Evolutionary conservation across 2,888 invertebrate genomes (phyloP).

Genomic region (Mesorhabditis sp.): DNA sequence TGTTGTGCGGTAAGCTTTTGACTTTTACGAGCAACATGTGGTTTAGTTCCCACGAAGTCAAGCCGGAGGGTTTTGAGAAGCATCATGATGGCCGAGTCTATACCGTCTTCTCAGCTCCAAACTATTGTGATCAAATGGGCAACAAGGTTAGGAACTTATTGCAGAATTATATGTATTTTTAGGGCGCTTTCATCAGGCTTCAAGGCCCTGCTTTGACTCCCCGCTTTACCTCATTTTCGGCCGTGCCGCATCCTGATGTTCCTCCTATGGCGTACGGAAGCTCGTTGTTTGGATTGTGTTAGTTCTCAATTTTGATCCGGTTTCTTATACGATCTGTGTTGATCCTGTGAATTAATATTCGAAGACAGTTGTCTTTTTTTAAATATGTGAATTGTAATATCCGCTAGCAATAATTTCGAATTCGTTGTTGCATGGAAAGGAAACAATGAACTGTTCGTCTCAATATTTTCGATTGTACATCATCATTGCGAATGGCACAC

Average conservation of each 20-base stretch:
- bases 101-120: constrained; percentile 98
- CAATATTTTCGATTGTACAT: too few species aligned
- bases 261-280: constrained; percentile 52
- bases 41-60: constrained; percentile 86
- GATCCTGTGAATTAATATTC: too few species aligned
- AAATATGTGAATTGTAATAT: too few species aligned
- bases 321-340: not conserved
- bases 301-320: not conserved
- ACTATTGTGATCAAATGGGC: constrained; percentile 90
- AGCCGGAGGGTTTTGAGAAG: constrained; percentile 89
- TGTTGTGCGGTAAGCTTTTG: constrained; percentile 67
- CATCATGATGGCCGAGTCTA: constrained; percentile 92
- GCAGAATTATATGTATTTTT: not conserved
- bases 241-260: constrained; percentile 69
- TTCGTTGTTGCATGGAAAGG: too few species aligned
- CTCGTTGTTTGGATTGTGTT: constrained; percentile 38
- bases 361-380: too few species aligned
- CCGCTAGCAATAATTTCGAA: too few species aligned
- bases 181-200: constrained; percentile 2
- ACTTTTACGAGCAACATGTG: not conserved
- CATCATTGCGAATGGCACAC: too few species aligned
- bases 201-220: constrained; percentile 76
- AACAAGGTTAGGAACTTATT: constrained; percentile 73
- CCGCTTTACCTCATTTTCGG: constrained; percentile 83
- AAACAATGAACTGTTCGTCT: too few species aligned